These are phyloP conservation scores for Euleptes europaea DNA, from an alignment of 2,113 vertebrate species.

Conservation along the genomic window DNA sequence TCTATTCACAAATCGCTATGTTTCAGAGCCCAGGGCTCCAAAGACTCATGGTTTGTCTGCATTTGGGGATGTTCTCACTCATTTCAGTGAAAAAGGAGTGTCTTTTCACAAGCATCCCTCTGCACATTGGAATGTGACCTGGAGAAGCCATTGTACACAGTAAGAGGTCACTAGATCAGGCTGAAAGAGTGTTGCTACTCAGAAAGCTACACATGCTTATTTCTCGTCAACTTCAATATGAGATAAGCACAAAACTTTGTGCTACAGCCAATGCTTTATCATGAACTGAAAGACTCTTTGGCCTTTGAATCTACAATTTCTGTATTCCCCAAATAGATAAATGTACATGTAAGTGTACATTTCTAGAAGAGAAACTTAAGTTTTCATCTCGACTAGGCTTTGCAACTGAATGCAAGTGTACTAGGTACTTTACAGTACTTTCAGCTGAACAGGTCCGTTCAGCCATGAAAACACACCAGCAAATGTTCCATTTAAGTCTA, in stretches of 20 bases:
- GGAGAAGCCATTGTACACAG: not conserved
- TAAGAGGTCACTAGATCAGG: not conserved
- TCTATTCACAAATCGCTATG: not conserved
- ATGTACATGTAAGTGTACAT: not conserved
- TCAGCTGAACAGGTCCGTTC: not conserved
- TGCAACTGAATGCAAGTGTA: not conserved
- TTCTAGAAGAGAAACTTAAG: not conserved
- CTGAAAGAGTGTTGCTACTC: not conserved
- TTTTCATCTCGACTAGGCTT: not conserved
- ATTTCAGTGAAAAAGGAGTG: not conserved
- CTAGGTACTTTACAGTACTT: not conserved
- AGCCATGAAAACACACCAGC: slow-evolving; percentile 20
- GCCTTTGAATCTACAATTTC: not conserved
- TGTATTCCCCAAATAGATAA: not conserved
- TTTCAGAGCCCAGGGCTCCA: not conserved
- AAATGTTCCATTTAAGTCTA: not conserved
- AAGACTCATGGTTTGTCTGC: too few relatives aligned
- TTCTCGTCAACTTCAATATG: not conserved
- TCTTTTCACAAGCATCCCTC: not conserved
- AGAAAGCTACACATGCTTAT: not conserved
- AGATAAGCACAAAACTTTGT: not conserved
- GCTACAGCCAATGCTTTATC: not conserved
- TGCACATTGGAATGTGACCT: not conserved
- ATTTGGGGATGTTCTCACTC: not conserved
- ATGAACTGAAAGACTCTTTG: not conserved